Base-by-base conservation (phyloP, 2,797 vertebrate genomes). In the Sebastes matsubarae region DNA sequence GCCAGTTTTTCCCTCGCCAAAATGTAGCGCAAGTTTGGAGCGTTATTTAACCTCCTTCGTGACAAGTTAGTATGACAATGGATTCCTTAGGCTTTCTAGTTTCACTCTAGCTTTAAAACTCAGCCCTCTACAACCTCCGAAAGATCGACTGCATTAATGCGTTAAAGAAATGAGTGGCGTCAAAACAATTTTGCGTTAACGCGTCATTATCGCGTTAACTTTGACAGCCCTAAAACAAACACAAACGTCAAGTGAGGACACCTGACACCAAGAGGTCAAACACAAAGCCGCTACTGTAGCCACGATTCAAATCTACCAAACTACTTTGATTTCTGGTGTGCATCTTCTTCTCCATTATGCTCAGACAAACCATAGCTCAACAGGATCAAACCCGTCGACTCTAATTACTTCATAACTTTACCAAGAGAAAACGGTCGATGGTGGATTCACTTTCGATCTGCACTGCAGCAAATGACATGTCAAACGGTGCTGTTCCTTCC, bases 221-320 rank as follows among this genome's bases (percentile, higher is more conserved):
- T 46, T 46, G 42, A 46, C 42, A 46, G 42, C 18, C 0, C 46
- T 20, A 8, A 50, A 50, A 8, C 1, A 50, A 79, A 52, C 59
- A 50, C 46, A 50, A 79, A 52, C 50, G 57, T 30, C 66, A 74
- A 46, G 72, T 32, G 55, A 18, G 57, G 74, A 79, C 80, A 85
- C 36, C 42, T 32, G 68, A 88, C 59, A 81, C 57, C 24, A 9
- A 68, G 16, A 77, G 46, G 38, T 68, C 34, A 74, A 83, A 65
- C 13, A 11, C 18, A 30, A 46, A 36, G n/a, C 60, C 12, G 52
- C 30, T n/a, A 18, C 12, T 20, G 9, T 4, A 34, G 38, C 27
- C 22, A 5, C 1, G 14, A 69, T n/a, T 58, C 24, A 60, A 67
- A 52, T 54, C 30, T 38, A 36, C 6, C 46, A 42, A 25, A 70